Evolutionary conservation across 1,140 invertebrate genomes (phyloP).

Genomic region (Heliconius hermathena): DNA sequence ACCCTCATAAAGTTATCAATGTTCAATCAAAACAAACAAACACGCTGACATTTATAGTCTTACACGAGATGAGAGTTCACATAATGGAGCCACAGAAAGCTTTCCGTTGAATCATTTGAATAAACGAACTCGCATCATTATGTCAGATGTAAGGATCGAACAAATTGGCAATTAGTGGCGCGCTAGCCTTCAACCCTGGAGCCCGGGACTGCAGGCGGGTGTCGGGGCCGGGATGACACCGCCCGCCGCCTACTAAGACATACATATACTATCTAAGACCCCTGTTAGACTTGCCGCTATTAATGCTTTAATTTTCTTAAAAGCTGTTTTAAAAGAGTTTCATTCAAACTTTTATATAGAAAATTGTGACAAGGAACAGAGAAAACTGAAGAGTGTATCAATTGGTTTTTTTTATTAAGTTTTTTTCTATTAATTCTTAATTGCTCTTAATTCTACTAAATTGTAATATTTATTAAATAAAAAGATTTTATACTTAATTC

Average conservation of each 20-base stretch:
- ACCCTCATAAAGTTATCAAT: not conserved
- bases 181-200: slow-evolving; percentile 52
- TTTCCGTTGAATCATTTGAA: slow-evolving; percentile 81
- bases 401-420: not conserved
- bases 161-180: slow-evolving; percentile 80
- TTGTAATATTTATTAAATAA: not conserved
- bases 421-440: not conserved
- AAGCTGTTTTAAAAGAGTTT: slow-evolving; percentile 78
- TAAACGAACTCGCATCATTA: slow-evolving; percentile 81
- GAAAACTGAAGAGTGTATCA: slow-evolving; percentile 45
- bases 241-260: slow-evolving; percentile 20
- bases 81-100: slow-evolving; percentile 44
- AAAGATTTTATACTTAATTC: not conserved
- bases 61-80: slow-evolving; percentile 29
- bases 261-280: slow-evolving; percentile 42
- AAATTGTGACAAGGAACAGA: slow-evolving; percentile 65
- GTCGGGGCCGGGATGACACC: slow-evolving; percentile 34
- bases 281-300: slow-evolving; percentile 57
- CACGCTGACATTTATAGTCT: slow-evolving; percentile 29
- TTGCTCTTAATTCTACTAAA: not conserved
- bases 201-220: slow-evolving; percentile 38
- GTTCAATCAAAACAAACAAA: slow-evolving; percentile 22
- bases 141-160: slow-evolving; percentile 80
- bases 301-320: slow-evolving; percentile 80
- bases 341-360: slow-evolving; percentile 76